Evolutionary conservation across 2,888 invertebrate genomes (phyloP), one percentile per base, ranked within the genome.

Genomic region (Agriopis aurantiaria): DNA sequence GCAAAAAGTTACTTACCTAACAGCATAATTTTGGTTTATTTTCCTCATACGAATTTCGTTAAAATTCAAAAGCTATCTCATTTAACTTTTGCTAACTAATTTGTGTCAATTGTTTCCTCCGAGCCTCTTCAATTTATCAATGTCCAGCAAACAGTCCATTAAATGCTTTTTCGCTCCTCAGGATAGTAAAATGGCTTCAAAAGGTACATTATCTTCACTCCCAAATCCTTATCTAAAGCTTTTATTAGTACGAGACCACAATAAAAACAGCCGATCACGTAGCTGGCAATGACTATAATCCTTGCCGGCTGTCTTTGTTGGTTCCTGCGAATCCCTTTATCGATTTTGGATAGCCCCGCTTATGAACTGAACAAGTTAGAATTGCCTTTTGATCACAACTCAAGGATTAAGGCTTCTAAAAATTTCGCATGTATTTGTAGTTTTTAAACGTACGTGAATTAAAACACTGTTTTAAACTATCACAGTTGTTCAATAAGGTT

Each of bases 211-310:
- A 74, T 72, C 70, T 70, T 68, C 73, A 75, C 71, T 66, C 70
- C 74, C 75, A 74, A 75, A 75, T 78, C 74, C 77, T 76, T 76
- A 80, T 77, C 77, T 73, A 72, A 74, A 77, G 59, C 74, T 70
- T 80, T 82, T 79, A 77, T 77, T 73, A 72, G 70, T 71, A 41
- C 68, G 75, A 76, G 75, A 80, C 76, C 74, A 80, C 78, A 83
- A 85, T 86, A 85, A 85, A 85, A 82, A 74, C 78, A 68, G 71
- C 77, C 74, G 78, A 82, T 85, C 88, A 87, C 88, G 87, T 87
- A 83, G 75, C 78, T 74, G 68, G 78, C 65, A 81, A 81, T 78
- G 78, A 77, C 78, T 73, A 75, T 82, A 83, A 82, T 81, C 77
- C 77, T 69, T 65, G 78, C 68, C 67, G 73, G 63, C 70, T 73